Evolutionary conservation across 2,888 invertebrate species (phyloP).

Genomic region (Athetis lepigone): DNA sequence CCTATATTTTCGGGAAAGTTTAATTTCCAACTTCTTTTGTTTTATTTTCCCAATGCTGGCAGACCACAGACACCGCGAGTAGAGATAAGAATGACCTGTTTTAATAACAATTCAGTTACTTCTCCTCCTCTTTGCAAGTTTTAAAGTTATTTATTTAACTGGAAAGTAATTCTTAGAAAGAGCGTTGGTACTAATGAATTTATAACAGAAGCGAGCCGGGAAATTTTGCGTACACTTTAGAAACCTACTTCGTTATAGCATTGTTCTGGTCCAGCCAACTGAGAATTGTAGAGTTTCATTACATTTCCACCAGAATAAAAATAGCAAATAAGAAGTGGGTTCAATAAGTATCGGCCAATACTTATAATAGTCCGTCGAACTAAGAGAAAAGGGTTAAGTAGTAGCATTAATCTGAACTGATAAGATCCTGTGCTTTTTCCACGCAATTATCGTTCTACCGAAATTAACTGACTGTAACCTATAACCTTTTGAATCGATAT

Average conservation of each 20-base stretch:
- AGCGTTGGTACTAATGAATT: conserved; percentile 8
- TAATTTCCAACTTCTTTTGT: conserved; percentile 75
- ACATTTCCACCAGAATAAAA: background rate
- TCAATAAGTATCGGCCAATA: background rate
- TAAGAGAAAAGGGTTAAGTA: conserved; percentile 22
- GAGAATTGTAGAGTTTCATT: background rate
- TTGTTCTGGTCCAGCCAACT: too few species aligned
- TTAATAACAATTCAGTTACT: conserved; percentile 48
- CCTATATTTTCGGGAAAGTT: conserved; percentile 70
- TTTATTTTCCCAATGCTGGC: conserved; percentile 57
- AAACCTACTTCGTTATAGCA: too few species aligned
- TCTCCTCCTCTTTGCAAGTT: conserved; percentile 25
- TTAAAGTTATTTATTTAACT: conserved; percentile 23
- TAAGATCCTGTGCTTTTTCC: conserved; percentile 16
- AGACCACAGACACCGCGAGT: conserved; percentile 30
- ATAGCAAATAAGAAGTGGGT: background rate
- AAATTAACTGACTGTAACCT: background rate
- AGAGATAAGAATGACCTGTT: conserved; percentile 50
- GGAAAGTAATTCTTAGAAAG: background rate
- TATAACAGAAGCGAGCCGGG: conserved; percentile 5
- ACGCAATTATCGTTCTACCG: background rate
- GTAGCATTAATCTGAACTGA: conserved; percentile 31
- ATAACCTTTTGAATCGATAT: too few species aligned
- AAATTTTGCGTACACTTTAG: too few species aligned
- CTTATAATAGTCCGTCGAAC: background rate